Conservation (phyloP, 2,797 vertebrate species). For the Geotria australis region DNA sequence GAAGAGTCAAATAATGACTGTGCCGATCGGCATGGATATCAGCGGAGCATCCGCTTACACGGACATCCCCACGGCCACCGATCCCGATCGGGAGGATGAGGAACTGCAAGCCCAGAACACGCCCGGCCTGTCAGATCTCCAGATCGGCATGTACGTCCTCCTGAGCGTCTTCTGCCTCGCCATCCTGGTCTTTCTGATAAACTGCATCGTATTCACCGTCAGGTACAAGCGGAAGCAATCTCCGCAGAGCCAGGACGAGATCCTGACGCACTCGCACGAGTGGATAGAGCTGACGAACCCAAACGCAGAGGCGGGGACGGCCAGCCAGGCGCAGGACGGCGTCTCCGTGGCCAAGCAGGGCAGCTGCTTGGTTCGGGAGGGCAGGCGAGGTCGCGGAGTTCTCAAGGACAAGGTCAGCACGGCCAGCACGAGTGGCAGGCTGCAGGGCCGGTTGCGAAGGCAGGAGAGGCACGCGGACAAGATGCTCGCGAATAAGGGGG, state of each 20-base stretch:
- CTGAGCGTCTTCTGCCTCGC: conserved; percentile 87
- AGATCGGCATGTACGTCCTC: conserved; percentile 91
- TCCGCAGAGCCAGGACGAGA: background rate
- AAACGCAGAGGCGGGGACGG: background rate
- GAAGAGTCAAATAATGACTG: too few species aligned
- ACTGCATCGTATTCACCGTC: conserved; percentile 88
- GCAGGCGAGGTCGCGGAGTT: too few species aligned
- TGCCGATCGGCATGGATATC: too few species aligned
- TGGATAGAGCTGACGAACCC: background rate
- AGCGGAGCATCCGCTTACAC: too few species aligned
- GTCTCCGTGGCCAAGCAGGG: too few species aligned
- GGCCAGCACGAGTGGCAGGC: conserved; percentile 19
- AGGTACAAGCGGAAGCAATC: conserved; percentile 47
- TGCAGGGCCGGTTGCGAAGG: conserved; percentile 84
- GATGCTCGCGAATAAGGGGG: conserved; percentile 32
- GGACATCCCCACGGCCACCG: background rate
- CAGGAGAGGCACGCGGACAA: conserved; percentile 10
- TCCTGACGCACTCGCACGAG: background rate
- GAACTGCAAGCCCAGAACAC: conserved; percentile 37
- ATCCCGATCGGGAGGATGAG: conserved; percentile 14
- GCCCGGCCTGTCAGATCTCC: conserved; percentile 66
- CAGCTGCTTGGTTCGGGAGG: too few species aligned
- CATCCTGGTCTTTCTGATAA: conserved; percentile 92
- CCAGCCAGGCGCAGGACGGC: background rate
- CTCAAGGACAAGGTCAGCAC: background rate